Evolutionary conservation across 1,140 invertebrate species (phyloP).

Genomic region (Pissodes strobi): DNA sequence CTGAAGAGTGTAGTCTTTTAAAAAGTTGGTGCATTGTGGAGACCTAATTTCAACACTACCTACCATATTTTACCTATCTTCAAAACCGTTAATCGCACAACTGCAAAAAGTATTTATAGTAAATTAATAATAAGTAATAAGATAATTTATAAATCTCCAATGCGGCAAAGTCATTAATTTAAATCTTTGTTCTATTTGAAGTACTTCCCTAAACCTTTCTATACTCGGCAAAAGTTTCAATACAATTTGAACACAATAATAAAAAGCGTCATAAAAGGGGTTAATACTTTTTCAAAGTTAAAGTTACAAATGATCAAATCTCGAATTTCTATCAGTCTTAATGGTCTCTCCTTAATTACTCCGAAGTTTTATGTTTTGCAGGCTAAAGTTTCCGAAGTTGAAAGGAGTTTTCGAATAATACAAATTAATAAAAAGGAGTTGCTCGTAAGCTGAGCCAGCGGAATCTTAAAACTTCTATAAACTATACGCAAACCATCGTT

Average conservation of each 20-base stretch:
- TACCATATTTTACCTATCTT: too few relatives aligned
- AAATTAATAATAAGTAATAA: too few relatives aligned
- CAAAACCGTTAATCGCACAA: too few relatives aligned
- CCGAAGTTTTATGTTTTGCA: conserved; percentile 16
- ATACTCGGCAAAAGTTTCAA: conserved; percentile 4
- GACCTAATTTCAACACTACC: too few relatives aligned
- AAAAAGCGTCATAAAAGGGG: conserved; percentile 20
- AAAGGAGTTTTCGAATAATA: conserved; percentile 19
- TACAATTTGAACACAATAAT: conserved; percentile 11
- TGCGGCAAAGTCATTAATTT: conserved; percentile 3
- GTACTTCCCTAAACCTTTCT: neutral
- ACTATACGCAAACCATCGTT: too few relatives aligned
- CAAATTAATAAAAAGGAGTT: conserved; percentile 12
- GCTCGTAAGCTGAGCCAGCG: neutral
- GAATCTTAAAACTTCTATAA: neutral
- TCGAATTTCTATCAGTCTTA: conserved; percentile 24
- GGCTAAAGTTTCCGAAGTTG: conserved; percentile 3
- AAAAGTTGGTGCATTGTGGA: too few relatives aligned
- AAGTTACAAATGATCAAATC: conserved; percentile 23
- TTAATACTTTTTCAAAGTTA: conserved; percentile 16
- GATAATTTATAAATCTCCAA: too few relatives aligned
- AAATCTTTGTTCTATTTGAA: neutral
- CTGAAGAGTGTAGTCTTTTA: too few relatives aligned
- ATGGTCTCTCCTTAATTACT: conserved; percentile 18
- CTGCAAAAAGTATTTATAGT: too few relatives aligned